Evolutionary conservation across 2,888 invertebrate species (phyloP).

Genomic region (Nemotelus pantherinus): DNA sequence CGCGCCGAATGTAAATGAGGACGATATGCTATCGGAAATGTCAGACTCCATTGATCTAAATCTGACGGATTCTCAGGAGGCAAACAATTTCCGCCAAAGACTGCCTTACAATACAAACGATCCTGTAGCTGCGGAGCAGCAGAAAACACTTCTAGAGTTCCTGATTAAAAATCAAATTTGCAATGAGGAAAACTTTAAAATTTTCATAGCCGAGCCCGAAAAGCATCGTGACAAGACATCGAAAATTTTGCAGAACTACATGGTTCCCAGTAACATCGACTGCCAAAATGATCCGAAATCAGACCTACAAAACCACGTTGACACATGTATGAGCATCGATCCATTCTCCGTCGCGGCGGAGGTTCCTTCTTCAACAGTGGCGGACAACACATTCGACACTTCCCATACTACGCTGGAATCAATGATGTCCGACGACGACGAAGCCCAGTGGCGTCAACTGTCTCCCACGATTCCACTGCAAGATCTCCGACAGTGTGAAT

Average conservation of each 20-base stretch:
- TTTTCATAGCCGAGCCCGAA: constrained; percentile 63
- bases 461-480: constrained; percentile 34
- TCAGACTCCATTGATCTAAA: constrained; percentile 34
- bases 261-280: constrained; percentile 48
- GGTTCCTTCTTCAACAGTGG: constrained; percentile 23
- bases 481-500: neutral
- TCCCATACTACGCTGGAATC: constrained; percentile 30
- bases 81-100: constrained; percentile 56
- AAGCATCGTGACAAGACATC: constrained; percentile 61
- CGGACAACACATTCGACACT: constrained; percentile 23
- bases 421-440: constrained; percentile 35
- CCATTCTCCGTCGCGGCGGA: constrained; percentile 37
- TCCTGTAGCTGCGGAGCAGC: constrained; percentile 59
- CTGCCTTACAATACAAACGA: constrained; percentile 61
- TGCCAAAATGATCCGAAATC: constrained; percentile 12
- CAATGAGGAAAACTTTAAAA: constrained; percentile 61
- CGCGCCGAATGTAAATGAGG: constrained; percentile 46
- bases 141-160: constrained; percentile 60
- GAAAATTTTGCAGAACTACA: constrained; percentile 57
- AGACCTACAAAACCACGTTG: constrained; percentile 4
- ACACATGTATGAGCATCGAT: constrained; percentile 37
- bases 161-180: constrained; percentile 62
- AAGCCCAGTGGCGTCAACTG: constrained; percentile 16
- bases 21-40: constrained; percentile 45
- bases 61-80: constrained; percentile 44